Evolutionary conservation across 2,797 vertebrate species (phyloP), one percentile per base, ranked within the genome.

Genomic region (Microcaecilia unicolor): DNA sequence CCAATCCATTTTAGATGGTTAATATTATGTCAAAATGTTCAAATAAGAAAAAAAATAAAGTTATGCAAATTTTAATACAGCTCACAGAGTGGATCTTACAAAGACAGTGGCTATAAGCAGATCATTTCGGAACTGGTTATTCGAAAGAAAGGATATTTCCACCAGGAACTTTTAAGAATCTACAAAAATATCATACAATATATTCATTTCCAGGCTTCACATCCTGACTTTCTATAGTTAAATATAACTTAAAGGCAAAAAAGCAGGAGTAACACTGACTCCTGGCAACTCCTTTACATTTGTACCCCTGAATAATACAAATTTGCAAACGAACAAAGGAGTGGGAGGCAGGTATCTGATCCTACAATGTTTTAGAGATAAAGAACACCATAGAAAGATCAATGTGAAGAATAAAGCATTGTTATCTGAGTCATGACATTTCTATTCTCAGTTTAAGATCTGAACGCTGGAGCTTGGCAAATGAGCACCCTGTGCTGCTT

Each of bases 361-460:
- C n/a, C 75, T 79, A 80, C 69, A 74, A 74, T 80, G 74, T 78
- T 80, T 78, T 73, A 80, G 67, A 80, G 76, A 78, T 78, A 79
- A 78, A 80, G 77, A 76, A 80, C 72, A 74, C 70, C 64, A 72
- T 72, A 80, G 70, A 76, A 81, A 73, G 72, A 82, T 77, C 66
- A 71, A 63, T 58, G 74, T 70, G 74, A 77, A 77, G 77, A 82
- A 78, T 74, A 76, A 73, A 72, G 73, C 78, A 81, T 76, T 84
- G 78, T 79, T 79, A 78, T 78, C 75, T 73, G 75, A 81, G 75
- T 81, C 74, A 69, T 81, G 78, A 80, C 79, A 82, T 76, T 74
- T 76, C 76, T 71, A 75, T 79, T 80, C 75, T 73, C 61, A 64
- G 65, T 14, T 56, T 61, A 74, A 37, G 48, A 67, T 64, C 69